phyloP scores from a whole-genome alignment of 2,888 invertebrate genomes.

The Fragum fragum region DNA sequence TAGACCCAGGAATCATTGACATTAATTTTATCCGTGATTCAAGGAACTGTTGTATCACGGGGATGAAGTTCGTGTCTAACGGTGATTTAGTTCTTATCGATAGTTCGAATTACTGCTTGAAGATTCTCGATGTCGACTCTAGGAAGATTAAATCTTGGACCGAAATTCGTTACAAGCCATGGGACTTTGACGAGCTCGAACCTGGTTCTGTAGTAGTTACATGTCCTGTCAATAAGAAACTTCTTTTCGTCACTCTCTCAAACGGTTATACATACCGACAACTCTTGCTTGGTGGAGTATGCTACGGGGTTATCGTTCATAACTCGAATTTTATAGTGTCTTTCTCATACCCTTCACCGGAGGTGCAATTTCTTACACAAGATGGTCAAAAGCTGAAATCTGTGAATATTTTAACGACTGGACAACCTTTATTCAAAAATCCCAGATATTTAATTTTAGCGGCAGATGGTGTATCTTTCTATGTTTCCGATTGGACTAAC shows the following conservation, averaged over 20 bases:
- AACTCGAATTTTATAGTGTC: slow-evolving; percentile 5
- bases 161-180: slow-evolving; percentile 13
- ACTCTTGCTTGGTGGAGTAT: slow-evolving; percentile 16
- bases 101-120: slow-evolving; percentile 21
- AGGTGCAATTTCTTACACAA: slow-evolving; percentile 5
- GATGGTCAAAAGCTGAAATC: slow-evolving; percentile 13
- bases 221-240: slow-evolving; percentile 14
- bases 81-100: slow-evolving; percentile 8
- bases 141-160: not conserved
- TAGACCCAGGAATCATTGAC: not conserved
- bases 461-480: slow-evolving; percentile 10
- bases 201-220: slow-evolving; percentile 5
- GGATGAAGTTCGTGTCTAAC: slow-evolving; percentile 12
- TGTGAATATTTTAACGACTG: slow-evolving; percentile 5
- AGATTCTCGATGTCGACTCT: not conserved
- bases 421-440: slow-evolving; percentile 16
- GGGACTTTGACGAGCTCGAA: slow-evolving; percentile 14
- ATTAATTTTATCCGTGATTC: not conserved
- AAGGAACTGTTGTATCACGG: slow-evolving; percentile 20
- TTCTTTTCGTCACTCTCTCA: slow-evolving; percentile 2
- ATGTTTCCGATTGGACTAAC: slow-evolving; percentile 15
- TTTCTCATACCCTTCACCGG: slow-evolving; percentile 8
- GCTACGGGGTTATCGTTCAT: slow-evolving; percentile 30
- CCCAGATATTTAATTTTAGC: slow-evolving; percentile 3
- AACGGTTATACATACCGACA: slow-evolving; percentile 21